These are phyloP conservation scores for Peromyscus attwateri DNA, from an alignment of 2,797 vertebrate species.

Conservation along the genomic window DNA sequence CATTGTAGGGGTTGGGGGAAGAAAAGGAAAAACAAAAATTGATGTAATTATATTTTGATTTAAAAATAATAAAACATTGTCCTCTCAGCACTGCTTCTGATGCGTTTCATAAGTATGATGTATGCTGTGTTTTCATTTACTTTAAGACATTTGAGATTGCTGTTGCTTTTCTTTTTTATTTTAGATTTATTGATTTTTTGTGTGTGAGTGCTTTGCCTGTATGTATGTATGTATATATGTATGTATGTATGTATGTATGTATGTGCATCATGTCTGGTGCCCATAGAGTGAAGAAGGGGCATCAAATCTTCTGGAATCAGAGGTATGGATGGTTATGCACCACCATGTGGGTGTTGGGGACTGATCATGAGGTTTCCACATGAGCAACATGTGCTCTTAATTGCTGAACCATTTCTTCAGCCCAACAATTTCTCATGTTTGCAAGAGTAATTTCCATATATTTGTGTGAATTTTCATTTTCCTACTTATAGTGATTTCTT, in stretches of 20 bases:
- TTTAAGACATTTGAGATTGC: neutral
- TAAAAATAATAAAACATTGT: neutral
- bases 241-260: too few species aligned
- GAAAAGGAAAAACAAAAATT: neutral
- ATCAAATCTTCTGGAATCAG: neutral
- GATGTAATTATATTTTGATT: neutral
- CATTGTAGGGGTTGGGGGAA: neutral
- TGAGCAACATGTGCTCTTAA: neutral
- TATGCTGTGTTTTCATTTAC: neutral
- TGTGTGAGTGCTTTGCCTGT: neutral
- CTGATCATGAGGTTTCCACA: neutral
- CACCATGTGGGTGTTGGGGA: neutral
- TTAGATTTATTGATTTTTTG: neutral
- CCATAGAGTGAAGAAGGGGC: neutral
- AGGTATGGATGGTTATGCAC: too few species aligned
- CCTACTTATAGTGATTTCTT: neutral
- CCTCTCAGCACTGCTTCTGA: neutral
- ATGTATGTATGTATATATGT: too few species aligned
- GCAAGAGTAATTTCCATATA: neutral
- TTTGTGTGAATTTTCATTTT: neutral
- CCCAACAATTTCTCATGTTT: neutral
- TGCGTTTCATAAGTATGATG: neutral
- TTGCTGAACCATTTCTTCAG: neutral
- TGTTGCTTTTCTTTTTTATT: neutral
- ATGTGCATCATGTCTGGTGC: neutral